Evolutionary conservation across 2,888 invertebrate genomes (phyloP).

Genomic region (Orthosia gothica): DNA sequence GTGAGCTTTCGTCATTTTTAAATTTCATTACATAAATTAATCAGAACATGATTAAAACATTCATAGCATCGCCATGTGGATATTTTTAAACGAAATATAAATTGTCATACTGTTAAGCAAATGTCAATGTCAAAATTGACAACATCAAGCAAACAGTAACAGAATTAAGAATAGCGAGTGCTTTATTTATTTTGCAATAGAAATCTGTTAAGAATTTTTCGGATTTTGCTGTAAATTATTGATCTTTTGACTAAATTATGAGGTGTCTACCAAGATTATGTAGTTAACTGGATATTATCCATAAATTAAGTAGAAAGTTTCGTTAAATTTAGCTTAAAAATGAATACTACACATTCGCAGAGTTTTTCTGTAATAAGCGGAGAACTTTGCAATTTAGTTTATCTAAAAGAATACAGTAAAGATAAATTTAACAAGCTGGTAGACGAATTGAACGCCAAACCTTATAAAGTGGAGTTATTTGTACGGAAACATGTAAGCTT

Average conservation of each 20-base stretch:
- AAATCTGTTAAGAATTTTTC: conserved; percentile 32
- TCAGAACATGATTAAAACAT: no score
- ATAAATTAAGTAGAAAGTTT: background rate
- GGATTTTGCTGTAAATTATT: background rate
- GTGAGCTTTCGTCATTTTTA: no score
- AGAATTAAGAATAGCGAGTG: no score
- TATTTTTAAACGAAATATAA: background rate
- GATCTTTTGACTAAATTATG: background rate
- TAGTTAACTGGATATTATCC: conserved; percentile 4
- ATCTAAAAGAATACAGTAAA: conserved; percentile 85
- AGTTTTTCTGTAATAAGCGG: conserved; percentile 81
- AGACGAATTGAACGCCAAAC: conserved; percentile 92
- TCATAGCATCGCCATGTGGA: background rate
- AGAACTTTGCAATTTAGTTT: conserved; percentile 83
- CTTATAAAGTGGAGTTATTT: conserved; percentile 89
- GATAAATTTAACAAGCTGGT: conserved; percentile 89
- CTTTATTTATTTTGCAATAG: background rate
- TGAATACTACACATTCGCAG: conserved; percentile 74
- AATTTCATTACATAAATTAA: no score
- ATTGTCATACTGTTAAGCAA: no score
- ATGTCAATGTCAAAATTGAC: background rate
- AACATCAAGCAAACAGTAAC: no score
- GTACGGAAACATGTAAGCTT: conserved; percentile 86
- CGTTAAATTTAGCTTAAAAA: conserved; percentile 33
- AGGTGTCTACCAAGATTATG: background rate